These are phyloP conservation scores for Lanius collurio DNA, from an alignment of 2,113 vertebrate genomes.

Conservation along the genomic window DNA sequence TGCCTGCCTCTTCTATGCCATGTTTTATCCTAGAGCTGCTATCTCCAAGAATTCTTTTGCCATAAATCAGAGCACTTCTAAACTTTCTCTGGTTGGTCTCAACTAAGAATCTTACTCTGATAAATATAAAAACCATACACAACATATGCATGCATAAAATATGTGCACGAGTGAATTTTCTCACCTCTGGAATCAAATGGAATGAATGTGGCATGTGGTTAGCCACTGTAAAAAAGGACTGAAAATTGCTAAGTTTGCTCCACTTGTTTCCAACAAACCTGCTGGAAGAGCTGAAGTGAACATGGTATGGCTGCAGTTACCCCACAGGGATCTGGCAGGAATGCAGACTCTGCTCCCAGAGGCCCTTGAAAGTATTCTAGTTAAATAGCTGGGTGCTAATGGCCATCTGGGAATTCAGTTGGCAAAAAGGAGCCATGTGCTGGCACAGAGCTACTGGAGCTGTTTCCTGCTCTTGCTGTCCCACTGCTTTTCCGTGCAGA, in stretches of 20 bases:
- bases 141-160: neutral
- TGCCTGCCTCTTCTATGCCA: neutral
- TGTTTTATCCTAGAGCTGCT: neutral
- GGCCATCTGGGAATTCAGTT: conserved; percentile 9
- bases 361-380: neutral
- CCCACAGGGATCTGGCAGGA: neutral
- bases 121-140: neutral
- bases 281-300: neutral
- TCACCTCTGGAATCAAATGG: neutral
- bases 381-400: conserved; percentile 11
- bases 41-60: neutral
- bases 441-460: neutral
- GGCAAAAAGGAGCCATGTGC: neutral
- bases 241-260: neutral
- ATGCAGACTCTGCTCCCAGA: neutral
- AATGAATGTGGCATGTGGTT: neutral
- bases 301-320: neutral
- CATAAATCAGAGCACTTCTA: neutral
- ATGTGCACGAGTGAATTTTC: neutral
- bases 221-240: neutral
- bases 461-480: neutral
- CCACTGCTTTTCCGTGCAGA: neutral
- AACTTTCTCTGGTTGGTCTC: neutral
- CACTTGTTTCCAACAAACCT: neutral
- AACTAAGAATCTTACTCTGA: neutral